Conservation (phyloP, 2,888 invertebrate species). For the Mesorhabditis sp. region DNA sequence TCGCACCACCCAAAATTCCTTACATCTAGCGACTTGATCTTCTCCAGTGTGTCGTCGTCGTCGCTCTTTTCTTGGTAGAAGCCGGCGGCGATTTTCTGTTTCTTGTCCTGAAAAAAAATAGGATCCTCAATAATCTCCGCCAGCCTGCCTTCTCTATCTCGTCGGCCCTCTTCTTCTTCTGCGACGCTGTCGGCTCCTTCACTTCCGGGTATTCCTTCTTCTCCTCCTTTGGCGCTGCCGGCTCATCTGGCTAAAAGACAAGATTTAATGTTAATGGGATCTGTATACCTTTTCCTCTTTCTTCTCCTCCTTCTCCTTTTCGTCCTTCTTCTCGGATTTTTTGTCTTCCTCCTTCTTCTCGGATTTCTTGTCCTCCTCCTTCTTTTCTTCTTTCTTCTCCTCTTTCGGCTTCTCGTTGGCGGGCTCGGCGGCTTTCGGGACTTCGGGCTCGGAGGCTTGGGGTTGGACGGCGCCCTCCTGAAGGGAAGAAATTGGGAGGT, state of each 20-base stretch:
- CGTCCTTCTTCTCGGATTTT: conserved; percentile 6
- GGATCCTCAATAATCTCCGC: neutral
- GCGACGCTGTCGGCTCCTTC: conserved; percentile 6
- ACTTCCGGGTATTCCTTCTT: conserved; percentile 5
- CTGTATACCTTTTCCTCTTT: neutral
- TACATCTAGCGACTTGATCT: conserved; percentile 6
- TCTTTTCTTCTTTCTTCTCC: too few species aligned
- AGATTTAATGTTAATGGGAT: too few species aligned
- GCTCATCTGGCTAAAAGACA: neutral
- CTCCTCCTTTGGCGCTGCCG: neutral
- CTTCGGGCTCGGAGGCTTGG: too few species aligned
- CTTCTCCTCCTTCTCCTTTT: conserved; percentile 7
- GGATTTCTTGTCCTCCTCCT: too few species aligned
- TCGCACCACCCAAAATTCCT: neutral
- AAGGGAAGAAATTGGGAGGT: too few species aligned
- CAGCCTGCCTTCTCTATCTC: conserved; percentile 4
- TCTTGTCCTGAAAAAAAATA: neutral
- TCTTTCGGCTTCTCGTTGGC: too few species aligned
- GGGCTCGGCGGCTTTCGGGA: too few species aligned
- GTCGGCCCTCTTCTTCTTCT: conserved; percentile 5
- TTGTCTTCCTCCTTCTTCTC: neutral
- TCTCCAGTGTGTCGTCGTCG: conserved; percentile 7
- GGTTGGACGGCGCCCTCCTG: too few species aligned
- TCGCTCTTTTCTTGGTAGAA: conserved; percentile 8
- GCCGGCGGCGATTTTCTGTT: conserved; percentile 4